Conservation (phyloP, 2,888 invertebrate species). For the Habrosyne pyritoides region DNA sequence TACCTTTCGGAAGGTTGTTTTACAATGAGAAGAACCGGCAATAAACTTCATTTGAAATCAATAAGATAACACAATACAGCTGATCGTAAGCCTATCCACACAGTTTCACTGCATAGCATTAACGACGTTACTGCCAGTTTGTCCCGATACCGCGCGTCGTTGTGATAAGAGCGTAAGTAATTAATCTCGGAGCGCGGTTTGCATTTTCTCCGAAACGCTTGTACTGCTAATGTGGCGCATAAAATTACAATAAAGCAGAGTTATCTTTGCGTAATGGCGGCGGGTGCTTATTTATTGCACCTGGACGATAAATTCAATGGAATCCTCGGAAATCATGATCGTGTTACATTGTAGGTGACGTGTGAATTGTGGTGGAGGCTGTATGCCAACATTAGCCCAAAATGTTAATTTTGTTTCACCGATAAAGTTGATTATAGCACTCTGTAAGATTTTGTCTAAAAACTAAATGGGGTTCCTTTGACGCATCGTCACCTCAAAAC, state of each 20-base stretch:
- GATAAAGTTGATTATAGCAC: no score
- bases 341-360: conserved; percentile 25
- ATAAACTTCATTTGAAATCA: no score
- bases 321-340: conserved; percentile 24
- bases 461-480: no score
- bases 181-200: conserved; percentile 14
- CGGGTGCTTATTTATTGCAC: conserved; percentile 63
- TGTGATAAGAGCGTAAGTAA: conserved; percentile 8
- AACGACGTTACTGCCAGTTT: neutral
- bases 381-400: neutral
- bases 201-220: conserved; percentile 11
- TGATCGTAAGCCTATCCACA: neutral
- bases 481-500: no score
- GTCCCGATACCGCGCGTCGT: neutral
- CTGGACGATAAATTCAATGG: conserved; percentile 45
- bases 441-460: no score
- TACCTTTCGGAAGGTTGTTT: no score
- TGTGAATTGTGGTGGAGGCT: neutral
- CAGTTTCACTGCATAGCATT: neutral
- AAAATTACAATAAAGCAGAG: conserved; percentile 70
- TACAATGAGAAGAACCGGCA: no score
- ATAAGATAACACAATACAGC: no score
- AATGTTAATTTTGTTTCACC: neutral
- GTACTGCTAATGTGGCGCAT: conserved; percentile 59
- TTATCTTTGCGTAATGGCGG: conserved; percentile 60